Base-by-base conservation (phyloP, 2,888 invertebrate species). In the Patella depressa region DNA sequence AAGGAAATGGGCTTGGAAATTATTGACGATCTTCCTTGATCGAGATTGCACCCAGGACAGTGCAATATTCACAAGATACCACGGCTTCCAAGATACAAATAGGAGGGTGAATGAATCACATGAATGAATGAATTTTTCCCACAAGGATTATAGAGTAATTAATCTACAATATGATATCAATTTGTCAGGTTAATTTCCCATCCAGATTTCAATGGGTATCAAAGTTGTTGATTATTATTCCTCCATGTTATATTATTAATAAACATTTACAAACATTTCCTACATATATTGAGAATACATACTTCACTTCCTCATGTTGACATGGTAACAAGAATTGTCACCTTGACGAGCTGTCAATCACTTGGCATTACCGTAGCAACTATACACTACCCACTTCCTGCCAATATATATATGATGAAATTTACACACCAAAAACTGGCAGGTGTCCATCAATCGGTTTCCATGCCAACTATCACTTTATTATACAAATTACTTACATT, bases 391-490 rank as follows among this genome's bases (percentile, higher is more conserved):
- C 19, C 65, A 65, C 65, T 24, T 65, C 65, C 65, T 65, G 65
- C 65, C 65, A 19, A 65, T 24, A 19, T 65, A 24, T 45, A 45
- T 65, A 65, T 65, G 24, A 65, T 65, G 65, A 65, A 65, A 65
- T 65, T 65, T 65, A 65, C 65, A 65, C 65, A 65, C 65, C 24
- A 65, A 45, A 65, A 65, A 24, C 65, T 65, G 65, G 65, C 65
- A 65, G 65, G 24, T 65, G 65, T 65, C 65, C 65, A 65, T 65
- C 65, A 65, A 24, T 24, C 65, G 2, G 65, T 65, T 65, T 65
- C 65, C 65, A 65, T 65, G 65, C 19, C 65, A 65, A 65, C 65
- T 65, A 65, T 65, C 65, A 65, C 45, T 65, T 65, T 65, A 65
- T 65, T 65, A 65, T 24, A 65, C 65, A 65, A 45, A 45, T 45